Evolutionary conservation across 1,140 invertebrate species (phyloP).

Genomic region (Eurytemora carolleeae): DNA sequence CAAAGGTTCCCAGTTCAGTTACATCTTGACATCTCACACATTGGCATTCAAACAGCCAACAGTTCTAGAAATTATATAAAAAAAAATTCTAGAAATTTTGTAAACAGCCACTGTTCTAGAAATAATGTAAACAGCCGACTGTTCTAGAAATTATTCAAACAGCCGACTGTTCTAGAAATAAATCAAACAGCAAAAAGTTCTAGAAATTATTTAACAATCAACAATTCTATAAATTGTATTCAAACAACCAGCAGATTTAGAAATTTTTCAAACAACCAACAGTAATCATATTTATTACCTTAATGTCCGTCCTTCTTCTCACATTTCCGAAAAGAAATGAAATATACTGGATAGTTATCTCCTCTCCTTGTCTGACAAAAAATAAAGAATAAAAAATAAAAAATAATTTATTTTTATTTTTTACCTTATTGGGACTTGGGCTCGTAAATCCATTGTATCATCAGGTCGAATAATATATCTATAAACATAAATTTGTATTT

Average conservation of each 20-base stretch:
- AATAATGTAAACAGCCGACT: too few species aligned
- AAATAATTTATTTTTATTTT: neutral
- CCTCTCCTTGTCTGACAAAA: neutral
- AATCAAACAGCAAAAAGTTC: too few species aligned
- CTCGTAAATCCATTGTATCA: neutral
- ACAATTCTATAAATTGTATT: too few species aligned
- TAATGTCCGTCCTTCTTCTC: too few species aligned
- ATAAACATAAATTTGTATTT: neutral
- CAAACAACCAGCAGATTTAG: too few species aligned
- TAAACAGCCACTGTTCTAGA: too few species aligned
- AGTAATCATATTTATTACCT: too few species aligned
- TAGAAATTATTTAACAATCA: too few species aligned
- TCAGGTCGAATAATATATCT: neutral
- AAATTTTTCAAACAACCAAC: too few species aligned
- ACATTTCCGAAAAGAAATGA: constrained; percentile 12
- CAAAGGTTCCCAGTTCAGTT: neutral
- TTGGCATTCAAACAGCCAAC: constrained; percentile 10
- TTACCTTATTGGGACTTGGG: neutral
- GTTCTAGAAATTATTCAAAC: too few species aligned
- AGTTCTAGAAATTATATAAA: neutral
- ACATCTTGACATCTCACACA: neutral
- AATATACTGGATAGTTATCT: constrained; percentile 12
- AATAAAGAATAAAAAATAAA: neutral
- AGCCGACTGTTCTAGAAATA: too few species aligned
- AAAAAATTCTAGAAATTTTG: too few species aligned